A percentile compares a stretch with the other conserved stretches of the same genome.
These are phyloP conservation scores for Hyles euphorbiae DNA, from an alignment of 1,140 invertebrate genomes.

Conservation along the genomic window DNA sequence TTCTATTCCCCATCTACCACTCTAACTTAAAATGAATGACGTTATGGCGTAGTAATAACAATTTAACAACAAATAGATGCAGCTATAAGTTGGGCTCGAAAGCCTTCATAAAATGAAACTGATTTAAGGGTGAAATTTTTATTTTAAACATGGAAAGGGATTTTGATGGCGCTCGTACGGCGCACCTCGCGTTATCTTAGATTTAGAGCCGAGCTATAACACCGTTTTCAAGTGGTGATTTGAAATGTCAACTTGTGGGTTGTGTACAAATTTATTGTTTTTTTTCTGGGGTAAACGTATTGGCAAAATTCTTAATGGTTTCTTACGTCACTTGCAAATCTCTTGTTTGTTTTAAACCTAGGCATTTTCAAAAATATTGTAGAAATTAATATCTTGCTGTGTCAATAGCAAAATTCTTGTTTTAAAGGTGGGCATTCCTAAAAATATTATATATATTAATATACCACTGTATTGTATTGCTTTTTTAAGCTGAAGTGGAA, in stretches of 20 bases:
- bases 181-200: slow-evolving; percentile 55
- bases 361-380: too few species aligned
- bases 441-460: slow-evolving; percentile 17
- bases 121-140: slow-evolving; percentile 67
- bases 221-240: slow-evolving; percentile 37
- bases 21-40: too few species aligned
- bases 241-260: slow-evolving; percentile 21
- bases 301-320: too few species aligned
- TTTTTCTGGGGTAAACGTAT: too few species aligned
- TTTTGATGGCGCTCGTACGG: slow-evolving; percentile 60
- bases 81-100: slow-evolving; percentile 33
- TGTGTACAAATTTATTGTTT: too few species aligned
- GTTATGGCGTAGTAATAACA: slow-evolving; percentile 30
- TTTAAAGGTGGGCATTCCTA: slow-evolving; percentile 23
- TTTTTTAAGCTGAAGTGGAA: not conserved
- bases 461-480: not conserved
- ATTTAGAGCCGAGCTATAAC: slow-evolving; percentile 61
- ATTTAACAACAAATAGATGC: slow-evolving; percentile 56
- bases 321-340: too few species aligned
- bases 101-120: slow-evolving; percentile 51
- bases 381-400: too few species aligned
- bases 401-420: slow-evolving; percentile 9
- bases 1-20: too few species aligned
- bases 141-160: slow-evolving; percentile 74
- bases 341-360: too few species aligned